Percentiles rank a stretch among this genome's conserved stretches.
These are phyloP conservation scores for Myotis pilosus DNA, from an alignment of 2,797 vertebrate species.

Conservation along the genomic window DNA sequence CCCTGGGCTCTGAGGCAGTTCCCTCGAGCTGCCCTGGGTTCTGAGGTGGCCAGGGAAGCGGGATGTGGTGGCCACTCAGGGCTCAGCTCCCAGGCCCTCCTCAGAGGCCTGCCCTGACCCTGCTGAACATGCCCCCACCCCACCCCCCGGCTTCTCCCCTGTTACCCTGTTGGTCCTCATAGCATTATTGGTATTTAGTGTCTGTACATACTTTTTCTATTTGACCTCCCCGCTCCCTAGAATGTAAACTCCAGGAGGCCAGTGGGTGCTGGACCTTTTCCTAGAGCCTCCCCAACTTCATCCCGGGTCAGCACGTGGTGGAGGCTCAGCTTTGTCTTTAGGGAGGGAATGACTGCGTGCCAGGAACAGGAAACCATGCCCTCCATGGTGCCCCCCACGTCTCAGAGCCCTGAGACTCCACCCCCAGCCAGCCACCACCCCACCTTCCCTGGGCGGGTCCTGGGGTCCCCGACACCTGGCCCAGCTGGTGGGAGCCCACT, in stretches of 20 bases:
- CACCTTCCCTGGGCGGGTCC: neutral
- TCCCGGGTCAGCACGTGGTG: neutral
- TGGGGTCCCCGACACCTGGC: neutral
- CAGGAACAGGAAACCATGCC: too few relatives aligned
- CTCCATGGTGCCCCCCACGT: neutral
- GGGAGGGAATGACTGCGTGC: neutral
- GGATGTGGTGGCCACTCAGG: neutral
- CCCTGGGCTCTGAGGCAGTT: neutral
- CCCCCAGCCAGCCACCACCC: neutral
- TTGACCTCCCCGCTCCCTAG: neutral
- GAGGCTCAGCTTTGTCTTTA: rapidly evolving
- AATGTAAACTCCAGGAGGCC: neutral
- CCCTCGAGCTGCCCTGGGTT: neutral
- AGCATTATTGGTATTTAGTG: neutral
- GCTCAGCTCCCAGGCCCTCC: neutral
- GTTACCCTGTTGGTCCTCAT: neutral
- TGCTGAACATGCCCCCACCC: rapidly evolving
- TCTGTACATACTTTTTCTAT: neutral
- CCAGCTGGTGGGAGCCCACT: neutral
- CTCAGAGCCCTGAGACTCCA: neutral
- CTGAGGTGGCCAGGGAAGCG: neutral
- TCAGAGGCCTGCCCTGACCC: neutral
- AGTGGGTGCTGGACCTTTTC: neutral
- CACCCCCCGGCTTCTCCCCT: neutral
- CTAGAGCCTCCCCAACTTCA: neutral